phyloP scores from a whole-genome alignment of 1,140 invertebrate genomes.

The Drosophila eugracilis region DNA sequence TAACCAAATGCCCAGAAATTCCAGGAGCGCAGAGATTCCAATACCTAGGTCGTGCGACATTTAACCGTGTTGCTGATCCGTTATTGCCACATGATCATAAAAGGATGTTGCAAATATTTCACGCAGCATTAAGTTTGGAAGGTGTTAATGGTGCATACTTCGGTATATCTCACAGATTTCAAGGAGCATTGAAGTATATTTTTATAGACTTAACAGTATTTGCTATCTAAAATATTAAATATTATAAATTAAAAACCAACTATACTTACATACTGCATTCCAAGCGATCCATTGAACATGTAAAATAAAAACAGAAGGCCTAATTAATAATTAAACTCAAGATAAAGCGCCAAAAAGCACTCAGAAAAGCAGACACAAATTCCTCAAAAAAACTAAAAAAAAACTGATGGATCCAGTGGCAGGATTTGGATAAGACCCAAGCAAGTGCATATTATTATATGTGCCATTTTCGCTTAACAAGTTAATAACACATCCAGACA shows the following conservation, averaged over 20 bases:
- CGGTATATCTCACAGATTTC: background rate
- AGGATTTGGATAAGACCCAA: constrained; percentile 40
- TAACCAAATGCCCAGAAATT: constrained; percentile 58
- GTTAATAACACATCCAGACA: constrained; percentile 67
- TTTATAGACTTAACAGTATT: too few relatives aligned
- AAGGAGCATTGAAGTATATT: too few relatives aligned
- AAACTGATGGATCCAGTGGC: constrained; percentile 4
- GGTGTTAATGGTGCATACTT: background rate
- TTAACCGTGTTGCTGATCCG: constrained; percentile 55
- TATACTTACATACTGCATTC: constrained; percentile 57
- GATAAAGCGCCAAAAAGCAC: constrained; percentile 15
- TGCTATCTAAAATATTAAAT: too few relatives aligned
- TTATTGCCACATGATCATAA: constrained; percentile 73
- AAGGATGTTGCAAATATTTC: constrained; percentile 70
- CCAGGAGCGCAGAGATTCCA: constrained; percentile 67
- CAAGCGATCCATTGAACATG: constrained; percentile 12
- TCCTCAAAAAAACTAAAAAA: constrained; percentile 2
- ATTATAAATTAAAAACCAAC: background rate
- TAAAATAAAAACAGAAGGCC: constrained; percentile 19
- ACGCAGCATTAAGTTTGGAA: constrained; percentile 19
- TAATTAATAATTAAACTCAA: constrained; percentile 22
- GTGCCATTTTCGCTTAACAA: constrained; percentile 70
- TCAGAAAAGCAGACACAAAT: constrained; percentile 41
- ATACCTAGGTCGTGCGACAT: constrained; percentile 68
- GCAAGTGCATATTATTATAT: constrained; percentile 48